Conservation (phyloP, 2,113 vertebrate genomes). For the Melanocharis versteri region DNA sequence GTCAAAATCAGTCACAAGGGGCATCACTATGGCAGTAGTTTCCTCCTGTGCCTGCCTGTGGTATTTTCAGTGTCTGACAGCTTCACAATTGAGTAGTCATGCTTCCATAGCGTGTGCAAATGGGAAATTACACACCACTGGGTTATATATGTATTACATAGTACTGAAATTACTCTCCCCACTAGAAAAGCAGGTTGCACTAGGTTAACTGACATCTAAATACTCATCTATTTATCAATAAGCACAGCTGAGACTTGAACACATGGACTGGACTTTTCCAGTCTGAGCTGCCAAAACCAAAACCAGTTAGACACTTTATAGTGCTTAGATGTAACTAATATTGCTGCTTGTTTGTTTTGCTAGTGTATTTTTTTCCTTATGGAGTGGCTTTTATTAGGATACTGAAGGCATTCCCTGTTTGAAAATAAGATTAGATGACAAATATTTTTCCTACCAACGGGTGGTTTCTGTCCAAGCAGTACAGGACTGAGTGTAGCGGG, state of each 20-base stretch:
- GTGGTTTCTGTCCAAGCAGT: not conserved
- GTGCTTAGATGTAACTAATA: not conserved
- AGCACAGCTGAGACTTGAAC: not conserved
- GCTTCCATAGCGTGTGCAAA: not conserved
- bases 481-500: not conserved
- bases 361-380: not conserved
- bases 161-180: not conserved
- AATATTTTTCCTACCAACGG: not conserved
- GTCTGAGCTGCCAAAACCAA: not conserved
- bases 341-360: not conserved
- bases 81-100: not conserved
- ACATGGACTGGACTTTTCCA: not conserved
- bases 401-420: not conserved
- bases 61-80: not conserved
- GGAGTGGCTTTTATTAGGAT: not conserved
- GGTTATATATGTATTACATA: rapidly evolving
- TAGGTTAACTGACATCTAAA: not conserved
- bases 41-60: not conserved
- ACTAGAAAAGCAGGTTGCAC: not conserved
- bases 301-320: not conserved
- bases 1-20: not conserved
- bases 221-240: rapidly evolving
- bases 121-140: not conserved
- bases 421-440: not conserved
- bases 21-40: not conserved